Evolutionary conservation across 1,140 invertebrate genomes (phyloP).

Genomic region (Euwallacea similis): DNA sequence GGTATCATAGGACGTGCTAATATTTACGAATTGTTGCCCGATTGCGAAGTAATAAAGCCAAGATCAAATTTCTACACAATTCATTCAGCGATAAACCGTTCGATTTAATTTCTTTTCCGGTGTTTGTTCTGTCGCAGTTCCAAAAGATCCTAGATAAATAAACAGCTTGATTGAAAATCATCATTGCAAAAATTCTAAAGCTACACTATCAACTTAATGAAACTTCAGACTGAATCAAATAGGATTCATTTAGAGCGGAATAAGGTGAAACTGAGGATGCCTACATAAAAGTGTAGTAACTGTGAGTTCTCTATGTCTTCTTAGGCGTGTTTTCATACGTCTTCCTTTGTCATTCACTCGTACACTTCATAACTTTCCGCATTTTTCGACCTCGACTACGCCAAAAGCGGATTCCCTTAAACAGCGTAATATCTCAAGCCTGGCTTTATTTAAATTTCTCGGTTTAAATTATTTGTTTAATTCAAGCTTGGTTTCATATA

Average conservation of each 20-base stretch:
- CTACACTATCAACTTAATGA: conserved; percentile 3
- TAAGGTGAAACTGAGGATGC: no score
- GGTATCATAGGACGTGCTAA: background rate
- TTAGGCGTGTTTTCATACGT: background rate
- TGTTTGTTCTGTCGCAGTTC: conserved; percentile 4
- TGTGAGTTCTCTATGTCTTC: background rate
- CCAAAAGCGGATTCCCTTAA: background rate
- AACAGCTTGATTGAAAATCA: conserved; percentile 7
- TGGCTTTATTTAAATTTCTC: no score
- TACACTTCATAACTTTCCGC: background rate
- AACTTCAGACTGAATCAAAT: conserved; percentile 1
- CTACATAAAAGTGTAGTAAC: no score
- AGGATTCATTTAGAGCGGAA: background rate
- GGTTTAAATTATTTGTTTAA: no score
- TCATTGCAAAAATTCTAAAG: background rate
- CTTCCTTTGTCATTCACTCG: conserved; percentile 5
- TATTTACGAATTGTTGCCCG: background rate
- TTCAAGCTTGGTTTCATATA: no score
- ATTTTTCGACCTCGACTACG: background rate
- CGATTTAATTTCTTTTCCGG: conserved; percentile 14
- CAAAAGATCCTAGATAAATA: background rate
- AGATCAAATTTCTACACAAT: no score
- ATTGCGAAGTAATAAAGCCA: no score
- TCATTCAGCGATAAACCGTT: background rate
- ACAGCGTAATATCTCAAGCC: background rate